A percentile compares a stretch with the other conserved stretches of the same genome.
phyloP scores from a whole-genome alignment of 2,888 invertebrate species.

The Diarsia dahlii region DNA sequence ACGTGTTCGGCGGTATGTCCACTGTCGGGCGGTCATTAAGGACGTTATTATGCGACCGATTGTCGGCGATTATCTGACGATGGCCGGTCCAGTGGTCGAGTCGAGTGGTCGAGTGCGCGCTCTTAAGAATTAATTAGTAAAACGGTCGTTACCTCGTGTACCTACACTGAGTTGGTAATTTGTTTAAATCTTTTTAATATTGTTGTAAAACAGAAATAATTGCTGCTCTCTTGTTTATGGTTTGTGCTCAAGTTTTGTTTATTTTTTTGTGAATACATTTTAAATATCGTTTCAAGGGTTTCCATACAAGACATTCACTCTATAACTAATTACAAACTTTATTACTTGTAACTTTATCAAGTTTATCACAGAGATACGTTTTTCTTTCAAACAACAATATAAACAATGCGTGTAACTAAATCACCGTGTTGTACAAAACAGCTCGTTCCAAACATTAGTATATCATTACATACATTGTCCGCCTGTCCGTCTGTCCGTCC shows the following conservation, averaged over 20 bases:
- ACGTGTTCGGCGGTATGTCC: conserved; percentile 11
- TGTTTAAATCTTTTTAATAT: conserved; percentile 27
- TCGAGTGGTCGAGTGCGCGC: neutral
- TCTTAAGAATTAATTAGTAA: conserved; percentile 35
- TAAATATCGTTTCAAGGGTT: neutral
- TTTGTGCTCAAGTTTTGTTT: neutral
- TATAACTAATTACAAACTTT: neutral
- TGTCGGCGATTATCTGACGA: conserved; percentile 5
- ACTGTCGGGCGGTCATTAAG: conserved; percentile 19
- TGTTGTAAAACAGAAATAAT: conserved; percentile 25
- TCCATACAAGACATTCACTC: neutral
- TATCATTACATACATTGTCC: conserved; percentile 34
- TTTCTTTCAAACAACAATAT: neutral
- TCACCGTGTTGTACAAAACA: conserved; percentile 4
- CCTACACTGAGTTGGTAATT: conserved; percentile 2
- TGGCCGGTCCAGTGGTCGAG: neutral
- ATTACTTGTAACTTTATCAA: neutral
- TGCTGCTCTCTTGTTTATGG: conserved; percentile 18
- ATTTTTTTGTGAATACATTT: neutral
- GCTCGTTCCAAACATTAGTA: conserved; percentile 34
- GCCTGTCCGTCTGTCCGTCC: conserved; percentile 4
- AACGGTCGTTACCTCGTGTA: conserved; percentile 7
- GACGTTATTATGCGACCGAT: conserved; percentile 7
- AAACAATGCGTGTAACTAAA: conserved; percentile 32
- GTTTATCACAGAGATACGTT: neutral